phyloP scores from a whole-genome alignment of 2,113 vertebrate genomes.

The Burhinus bistriatus region DNA sequence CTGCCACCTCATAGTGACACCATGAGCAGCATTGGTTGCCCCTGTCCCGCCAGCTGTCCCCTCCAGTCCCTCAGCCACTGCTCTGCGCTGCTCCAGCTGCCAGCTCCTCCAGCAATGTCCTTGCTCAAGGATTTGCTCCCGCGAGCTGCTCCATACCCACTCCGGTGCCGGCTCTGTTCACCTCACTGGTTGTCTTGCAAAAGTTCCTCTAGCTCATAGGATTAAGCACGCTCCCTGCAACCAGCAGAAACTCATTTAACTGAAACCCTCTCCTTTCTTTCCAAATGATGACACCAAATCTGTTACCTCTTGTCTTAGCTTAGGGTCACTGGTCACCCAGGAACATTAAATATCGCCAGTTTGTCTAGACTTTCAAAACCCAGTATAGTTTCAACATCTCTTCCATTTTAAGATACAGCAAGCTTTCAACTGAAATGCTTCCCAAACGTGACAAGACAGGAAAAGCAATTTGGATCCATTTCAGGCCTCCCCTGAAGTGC shows the following conservation, averaged over 20 bases:
- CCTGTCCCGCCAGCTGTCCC: neutral
- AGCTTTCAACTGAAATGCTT: neutral
- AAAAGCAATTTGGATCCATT: neutral
- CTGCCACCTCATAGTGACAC: neutral
- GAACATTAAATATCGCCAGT: accelerated
- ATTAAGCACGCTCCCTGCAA: neutral
- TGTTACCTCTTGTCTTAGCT: neutral
- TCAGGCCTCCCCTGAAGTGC: neutral
- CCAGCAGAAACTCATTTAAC: neutral
- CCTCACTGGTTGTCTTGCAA: neutral
- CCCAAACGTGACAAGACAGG: neutral
- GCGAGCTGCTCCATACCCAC: accelerated
- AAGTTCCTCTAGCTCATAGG: neutral
- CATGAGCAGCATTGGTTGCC: accelerated
- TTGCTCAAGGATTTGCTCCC: neutral
- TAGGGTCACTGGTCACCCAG: neutral
- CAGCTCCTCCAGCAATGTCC: neutral
- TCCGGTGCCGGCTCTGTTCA: neutral
- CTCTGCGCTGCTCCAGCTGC: accelerated
- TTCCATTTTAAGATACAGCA: neutral
- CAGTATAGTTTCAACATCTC: neutral
- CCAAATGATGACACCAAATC: neutral
- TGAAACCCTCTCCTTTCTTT: neutral
- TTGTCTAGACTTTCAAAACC: neutral
- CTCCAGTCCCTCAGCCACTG: neutral